phyloP scores from a whole-genome alignment of 2,113 vertebrate species.

The Austrofundulus limnaeus region DNA sequence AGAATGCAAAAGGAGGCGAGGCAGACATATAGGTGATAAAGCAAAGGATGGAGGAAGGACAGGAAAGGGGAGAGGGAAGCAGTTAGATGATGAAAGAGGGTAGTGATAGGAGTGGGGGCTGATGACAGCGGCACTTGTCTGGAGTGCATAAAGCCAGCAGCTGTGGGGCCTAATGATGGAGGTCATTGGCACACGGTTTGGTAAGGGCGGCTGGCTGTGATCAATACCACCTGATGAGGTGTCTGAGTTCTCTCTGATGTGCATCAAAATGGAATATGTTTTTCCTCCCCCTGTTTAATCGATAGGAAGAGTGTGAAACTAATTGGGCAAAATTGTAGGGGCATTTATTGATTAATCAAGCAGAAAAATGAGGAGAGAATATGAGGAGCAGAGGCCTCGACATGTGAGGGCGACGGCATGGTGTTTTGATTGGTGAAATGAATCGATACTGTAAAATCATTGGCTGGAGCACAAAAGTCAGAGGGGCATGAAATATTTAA shows the following conservation, averaged over 20 bases:
- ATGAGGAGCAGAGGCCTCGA: slow-evolving; percentile 51
- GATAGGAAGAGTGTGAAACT: slow-evolving; percentile 79
- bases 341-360: slow-evolving; percentile 83
- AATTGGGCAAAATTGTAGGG: slow-evolving; percentile 80
- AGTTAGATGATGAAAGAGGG: slow-evolving; percentile 46
- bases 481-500: slow-evolving; percentile 67
- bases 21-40: slow-evolving; percentile 36
- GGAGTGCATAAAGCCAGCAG: slow-evolving; percentile 60
- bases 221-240: slow-evolving; percentile 83
- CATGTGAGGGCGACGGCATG: slow-evolving; percentile 61
- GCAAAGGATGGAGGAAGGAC: slow-evolving; percentile 30
- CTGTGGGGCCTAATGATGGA: slow-evolving; percentile 71
- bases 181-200: slow-evolving; percentile 68
- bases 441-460: slow-evolving; percentile 64
- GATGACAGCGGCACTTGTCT: slow-evolving; percentile 62
- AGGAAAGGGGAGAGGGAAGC: slow-evolving; percentile 17
- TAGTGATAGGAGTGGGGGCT: slow-evolving; percentile 17
- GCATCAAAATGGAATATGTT: slow-evolving; percentile 80
- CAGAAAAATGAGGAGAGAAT: slow-evolving; percentile 75
- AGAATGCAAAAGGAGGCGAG: slow-evolving; percentile 1
- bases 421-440: slow-evolving; percentile 74
- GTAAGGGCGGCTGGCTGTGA: slow-evolving; percentile 66
- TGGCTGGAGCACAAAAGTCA: slow-evolving; percentile 54
- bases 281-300: slow-evolving; percentile 72
- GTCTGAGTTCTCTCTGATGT: slow-evolving; percentile 77